These are phyloP conservation scores for Folsomia manolachei DNA, from an alignment of 2,888 invertebrate species.

Conservation along the genomic window DNA sequence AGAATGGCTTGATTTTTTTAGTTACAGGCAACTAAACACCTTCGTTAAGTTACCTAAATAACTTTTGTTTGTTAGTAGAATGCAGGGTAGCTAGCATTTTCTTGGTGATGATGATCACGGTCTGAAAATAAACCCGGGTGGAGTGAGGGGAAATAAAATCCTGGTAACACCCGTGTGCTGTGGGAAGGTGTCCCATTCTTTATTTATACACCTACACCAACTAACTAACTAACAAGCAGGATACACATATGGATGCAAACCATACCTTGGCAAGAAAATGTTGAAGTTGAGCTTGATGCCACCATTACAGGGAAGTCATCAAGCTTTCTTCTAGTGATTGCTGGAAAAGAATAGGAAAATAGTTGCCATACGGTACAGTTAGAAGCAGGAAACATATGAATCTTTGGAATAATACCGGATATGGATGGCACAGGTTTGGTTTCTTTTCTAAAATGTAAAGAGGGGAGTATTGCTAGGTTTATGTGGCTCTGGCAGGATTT, in stretches of 20 bases:
- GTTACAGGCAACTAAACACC: no score
- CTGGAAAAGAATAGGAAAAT: not conserved
- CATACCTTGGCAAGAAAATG: no score
- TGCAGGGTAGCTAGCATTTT: no score
- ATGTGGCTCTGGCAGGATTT: not conserved
- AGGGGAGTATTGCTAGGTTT: not conserved
- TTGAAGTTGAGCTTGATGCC: no score
- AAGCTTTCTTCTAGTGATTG: not conserved
- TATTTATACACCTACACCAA: not conserved
- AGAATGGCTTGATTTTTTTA: no score
- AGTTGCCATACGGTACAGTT: not conserved
- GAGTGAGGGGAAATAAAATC: conserved; percentile 5
- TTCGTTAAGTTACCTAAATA: no score
- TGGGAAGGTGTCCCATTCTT: conserved; percentile 37
- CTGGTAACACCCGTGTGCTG: not conserved
- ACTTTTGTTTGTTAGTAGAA: no score
- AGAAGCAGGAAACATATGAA: not conserved
- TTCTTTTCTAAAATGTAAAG: not conserved
- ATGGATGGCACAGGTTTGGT: not conserved
- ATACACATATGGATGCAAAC: no score
- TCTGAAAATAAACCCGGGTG: conserved; percentile 37
- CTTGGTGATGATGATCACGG: not conserved
- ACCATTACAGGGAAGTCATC: not conserved
- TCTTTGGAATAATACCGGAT: not conserved
- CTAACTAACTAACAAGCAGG: not conserved